phyloP scores from a whole-genome alignment of 2,888 invertebrate species.

The Gisinianus flammeolus region DNA sequence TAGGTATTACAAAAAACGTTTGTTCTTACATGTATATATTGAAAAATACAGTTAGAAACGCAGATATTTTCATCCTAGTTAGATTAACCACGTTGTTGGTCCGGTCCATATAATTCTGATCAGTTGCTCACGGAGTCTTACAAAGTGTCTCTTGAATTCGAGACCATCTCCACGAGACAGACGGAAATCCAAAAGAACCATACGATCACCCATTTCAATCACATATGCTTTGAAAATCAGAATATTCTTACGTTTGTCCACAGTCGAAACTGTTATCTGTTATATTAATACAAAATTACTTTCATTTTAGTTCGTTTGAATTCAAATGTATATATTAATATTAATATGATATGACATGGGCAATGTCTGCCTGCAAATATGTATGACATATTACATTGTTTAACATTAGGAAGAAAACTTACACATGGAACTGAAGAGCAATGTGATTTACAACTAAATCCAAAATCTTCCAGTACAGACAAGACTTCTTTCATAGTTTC shows the following conservation, averaged over 20 bases:
- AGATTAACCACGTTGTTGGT: no score
- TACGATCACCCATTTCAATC: conserved; percentile 74
- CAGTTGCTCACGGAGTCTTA: no score
- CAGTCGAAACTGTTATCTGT: conserved; percentile 74
- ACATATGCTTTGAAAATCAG: conserved; percentile 79
- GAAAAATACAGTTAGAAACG: no score
- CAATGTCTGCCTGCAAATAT: background rate
- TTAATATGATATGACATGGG: background rate
- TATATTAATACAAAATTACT: no score
- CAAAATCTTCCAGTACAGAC: conserved; percentile 69
- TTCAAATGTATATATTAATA: no score
- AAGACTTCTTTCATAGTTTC: conserved; percentile 72
- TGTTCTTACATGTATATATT: no score
- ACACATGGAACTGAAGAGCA: conserved; percentile 28
- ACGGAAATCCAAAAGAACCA: conserved; percentile 85
- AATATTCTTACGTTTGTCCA: conserved; percentile 75
- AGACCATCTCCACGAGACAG: conserved; percentile 92
- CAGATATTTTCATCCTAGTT: no score
- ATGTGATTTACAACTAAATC: conserved; percentile 67
- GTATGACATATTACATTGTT: background rate
- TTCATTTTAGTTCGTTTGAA: no score
- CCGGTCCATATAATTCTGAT: no score
- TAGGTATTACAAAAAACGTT: no score
- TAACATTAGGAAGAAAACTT: conserved; percentile 17
- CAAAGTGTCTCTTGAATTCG: conserved; percentile 88